Evolutionary conservation across 2,797 vertebrate species (phyloP).

Genomic region (Gallinago nigripennis): DNA sequence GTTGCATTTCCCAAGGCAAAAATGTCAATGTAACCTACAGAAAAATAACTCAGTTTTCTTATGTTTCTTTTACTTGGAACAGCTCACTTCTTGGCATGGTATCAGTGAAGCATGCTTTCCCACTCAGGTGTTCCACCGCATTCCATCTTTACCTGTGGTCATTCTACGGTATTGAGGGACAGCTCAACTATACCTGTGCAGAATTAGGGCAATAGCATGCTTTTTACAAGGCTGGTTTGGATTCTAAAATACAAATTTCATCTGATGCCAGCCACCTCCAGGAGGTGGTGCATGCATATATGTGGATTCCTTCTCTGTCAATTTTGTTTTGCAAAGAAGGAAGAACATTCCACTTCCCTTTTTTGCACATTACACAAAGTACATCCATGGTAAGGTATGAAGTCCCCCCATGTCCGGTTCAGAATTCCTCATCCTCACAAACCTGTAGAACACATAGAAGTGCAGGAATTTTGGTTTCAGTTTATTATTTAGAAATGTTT

Average conservation of each 20-base stretch:
- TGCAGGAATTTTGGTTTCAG: background rate
- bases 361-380: rapidly evolving
- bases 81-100: background rate
- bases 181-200: background rate
- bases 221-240: background rate
- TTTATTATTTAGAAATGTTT: background rate
- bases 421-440: background rate
- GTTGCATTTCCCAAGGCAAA: background rate
- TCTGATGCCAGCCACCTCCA: background rate
- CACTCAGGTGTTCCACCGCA: background rate
- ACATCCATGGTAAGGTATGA: background rate
- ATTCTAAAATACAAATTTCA: background rate
- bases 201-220: background rate
- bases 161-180: rapidly evolving
- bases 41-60: background rate
- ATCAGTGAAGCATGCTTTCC: background rate
- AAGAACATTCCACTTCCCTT: background rate
- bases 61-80: background rate
- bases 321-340: background rate
- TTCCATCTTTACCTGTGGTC: background rate
- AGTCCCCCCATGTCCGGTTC: background rate
- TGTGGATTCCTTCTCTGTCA: background rate
- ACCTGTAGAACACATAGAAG: background rate
- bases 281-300: background rate
- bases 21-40: background rate